Base-by-base conservation (phyloP, 2,113 vertebrate genomes). In the Daubentonia madagascariensis region DNA sequence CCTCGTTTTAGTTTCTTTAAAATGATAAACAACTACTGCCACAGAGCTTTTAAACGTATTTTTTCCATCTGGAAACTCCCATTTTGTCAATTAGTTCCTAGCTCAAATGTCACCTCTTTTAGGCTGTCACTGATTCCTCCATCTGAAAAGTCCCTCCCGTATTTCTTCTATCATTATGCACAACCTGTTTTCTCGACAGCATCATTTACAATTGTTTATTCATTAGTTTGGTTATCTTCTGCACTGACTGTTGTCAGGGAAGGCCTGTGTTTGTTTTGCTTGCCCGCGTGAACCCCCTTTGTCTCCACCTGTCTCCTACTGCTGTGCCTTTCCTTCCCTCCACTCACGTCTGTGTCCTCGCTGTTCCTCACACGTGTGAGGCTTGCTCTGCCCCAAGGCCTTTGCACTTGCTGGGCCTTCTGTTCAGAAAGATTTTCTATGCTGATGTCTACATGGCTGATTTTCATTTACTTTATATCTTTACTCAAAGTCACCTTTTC, bases 391-490 rank as follows among this genome's bases (percentile, higher is more conserved):
- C 68, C 67, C 79, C 63, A 40, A 75, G 90, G 84, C 75, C 91
- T 95, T 92, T 95, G 89, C 35, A 83, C 86, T 75, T 91, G 61
- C 57, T 57, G 40, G 40, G 43, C 43, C 59, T 67, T 91, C 87
- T 75, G 7, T 89, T 54, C 20, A 72, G 79, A 87, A 81, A 50
- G 37, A 40, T 79, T 43, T 54, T 63, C 30, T 13, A 89, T 28
- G 17, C 10, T 40, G n/a, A 20, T 22, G 17, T 37, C 54, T 94
- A 13, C 48, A 13, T 89, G 67, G 52, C 78, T 87, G 43, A 54
- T 17, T 85, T 43, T 86, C 20, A 28, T 92, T 95, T 88, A 87
- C 81, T 87, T 84, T 92, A 92, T 48, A 45, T 61, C 37, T 89
- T 92, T 45, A 40, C 28, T 86, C 23, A 90, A 9, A 80, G 43